Evolutionary conservation across 2,113 vertebrate species (phyloP), one percentile per base, ranked within the genome.

Genomic region (Amphiprion percula): DNA sequence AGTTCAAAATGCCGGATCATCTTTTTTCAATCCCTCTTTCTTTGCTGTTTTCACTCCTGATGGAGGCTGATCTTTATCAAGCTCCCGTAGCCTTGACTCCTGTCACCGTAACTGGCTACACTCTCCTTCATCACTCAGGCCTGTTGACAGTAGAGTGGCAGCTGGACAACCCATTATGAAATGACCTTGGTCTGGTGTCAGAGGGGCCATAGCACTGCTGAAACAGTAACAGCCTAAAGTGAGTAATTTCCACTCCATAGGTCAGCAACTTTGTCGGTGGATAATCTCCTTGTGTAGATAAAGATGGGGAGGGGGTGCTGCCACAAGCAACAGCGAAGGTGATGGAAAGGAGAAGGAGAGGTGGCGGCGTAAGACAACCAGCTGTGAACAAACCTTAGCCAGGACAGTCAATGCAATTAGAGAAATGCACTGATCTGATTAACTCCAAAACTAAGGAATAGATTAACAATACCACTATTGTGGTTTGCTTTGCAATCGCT

Each of bases 161-260:
- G 91, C 80, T 79, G 89, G 88, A 92, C 86, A 84, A 71, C 71
- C 83, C 83, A 89, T 92, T 91, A 92, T 88, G 76, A 92, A 86
- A 91, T 91, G 91, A 95, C 94, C 94, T 94, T 95, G 92, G 88
- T 90, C 74, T 78, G 56, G 87, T 87, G 83, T 93, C 90, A 87
- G 87, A 60, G 23, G 61, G 74, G 68, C 83, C 67, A 80, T 77
- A 66, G 69, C 39, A 49, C 80, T 74, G 79, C 86, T 80, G 91
- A 92, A 93, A 90, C 85, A 85, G 70, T 84, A 90, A 90, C 85
- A 80, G 86, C 87, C 84, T 78, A 88, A 83, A 92, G 85, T 92
- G 90, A 90, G 90, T 90, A 79, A 87, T 93, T 91, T 89, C 87
- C 88, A 58, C 68, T 86, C 74, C 79, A 68, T 77, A 84, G 88